Base-by-base conservation (phyloP, 2,113 vertebrate genomes). In the Paralichthys olivaceus region DNA sequence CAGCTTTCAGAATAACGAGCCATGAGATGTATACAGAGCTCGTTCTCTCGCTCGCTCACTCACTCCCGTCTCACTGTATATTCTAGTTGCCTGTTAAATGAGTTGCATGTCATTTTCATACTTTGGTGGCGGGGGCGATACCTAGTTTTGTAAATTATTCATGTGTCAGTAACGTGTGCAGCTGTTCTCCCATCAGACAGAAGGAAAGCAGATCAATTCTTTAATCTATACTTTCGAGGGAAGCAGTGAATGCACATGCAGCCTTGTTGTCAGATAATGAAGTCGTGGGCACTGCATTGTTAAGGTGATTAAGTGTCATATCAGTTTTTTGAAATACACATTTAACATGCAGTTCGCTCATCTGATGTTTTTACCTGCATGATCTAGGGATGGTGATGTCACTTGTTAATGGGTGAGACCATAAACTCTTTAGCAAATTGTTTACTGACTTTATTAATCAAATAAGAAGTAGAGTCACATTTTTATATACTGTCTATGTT, bases 151-250 rank as follows among this genome's bases (percentile, higher is more conserved):
- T 89, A 83, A 89, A 91, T 90, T 81, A 91, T 89, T 84, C 71
- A 89, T 89, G 80, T 70, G 69, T 72, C 64, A 83, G 77, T 80
- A 67, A 86, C 81, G 74, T 81, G 78, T 75, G 84, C 89, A 91
- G 89, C 87, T 90, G 87, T 87, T 90, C 64, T 32, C 51, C 53
- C 71, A 69, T 76, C 81, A 78, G 69, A 84, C 72, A 64, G 74
- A 80, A 65, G 61, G 45, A 29, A 66, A 85, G 69, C 54, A 71
- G 69, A 61, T 32, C 28, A 26, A 71, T 77, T 85, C 66, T 79
- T n/a, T 34, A 26, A 68, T 87, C 47, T 28, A 63, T 75, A 60
- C 25, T 32, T 72, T 40, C 12, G 43, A 79, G 40, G 49, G 40
- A 76, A 68, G 53, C 60, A 11, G 4, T 58, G 37, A 67, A 28